Evolutionary conservation across 2,888 invertebrate genomes (phyloP).

Genomic region (Cheilosia vulpina): DNA sequence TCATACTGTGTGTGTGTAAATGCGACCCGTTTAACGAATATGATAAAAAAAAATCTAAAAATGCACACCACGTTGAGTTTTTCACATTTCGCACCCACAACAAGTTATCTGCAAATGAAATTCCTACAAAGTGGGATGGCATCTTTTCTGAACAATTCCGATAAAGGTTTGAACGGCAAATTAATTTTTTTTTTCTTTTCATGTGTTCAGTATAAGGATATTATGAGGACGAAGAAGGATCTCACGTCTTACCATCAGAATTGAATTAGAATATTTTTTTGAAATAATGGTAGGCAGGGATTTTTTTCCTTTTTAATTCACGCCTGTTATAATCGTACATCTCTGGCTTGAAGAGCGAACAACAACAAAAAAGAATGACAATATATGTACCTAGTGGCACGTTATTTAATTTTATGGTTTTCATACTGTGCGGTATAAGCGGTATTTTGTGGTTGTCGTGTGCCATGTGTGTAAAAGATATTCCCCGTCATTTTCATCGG

Average conservation of each 20-base stretch:
- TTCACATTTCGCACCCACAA: slow-evolving; percentile 30
- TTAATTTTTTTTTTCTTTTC: background rate
- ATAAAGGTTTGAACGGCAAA: slow-evolving; percentile 15
- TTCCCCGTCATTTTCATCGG: background rate
- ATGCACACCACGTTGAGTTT: slow-evolving; percentile 24
- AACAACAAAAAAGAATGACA: slow-evolving; percentile 5
- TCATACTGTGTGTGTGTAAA: slow-evolving; percentile 16
- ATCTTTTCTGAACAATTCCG: slow-evolving; percentile 34
- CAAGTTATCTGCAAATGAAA: slow-evolving; percentile 49
- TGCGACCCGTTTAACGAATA: background rate
- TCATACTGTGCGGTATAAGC: background rate
- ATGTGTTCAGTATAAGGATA: slow-evolving; percentile 17
- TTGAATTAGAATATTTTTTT: slow-evolving; percentile 41
- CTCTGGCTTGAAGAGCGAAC: background rate
- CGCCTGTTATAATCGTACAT: background rate
- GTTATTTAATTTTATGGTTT: slow-evolving; percentile 3
- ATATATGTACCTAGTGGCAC: background rate
- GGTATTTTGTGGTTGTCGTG: background rate
- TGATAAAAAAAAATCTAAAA: slow-evolving; percentile 14
- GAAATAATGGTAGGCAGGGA: slow-evolving; percentile 3
- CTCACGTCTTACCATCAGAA: slow-evolving; percentile 1
- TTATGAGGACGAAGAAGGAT: slow-evolving; percentile 10
- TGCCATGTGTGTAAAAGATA: background rate
- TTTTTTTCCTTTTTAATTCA: slow-evolving; percentile 24
- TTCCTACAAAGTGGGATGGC: slow-evolving; percentile 40